Percentiles rank a stretch among this genome's conserved stretches.
Evolutionary conservation across 1,140 invertebrate genomes (phyloP).

Genomic region (Ptiloglossa arizonensis): DNA sequence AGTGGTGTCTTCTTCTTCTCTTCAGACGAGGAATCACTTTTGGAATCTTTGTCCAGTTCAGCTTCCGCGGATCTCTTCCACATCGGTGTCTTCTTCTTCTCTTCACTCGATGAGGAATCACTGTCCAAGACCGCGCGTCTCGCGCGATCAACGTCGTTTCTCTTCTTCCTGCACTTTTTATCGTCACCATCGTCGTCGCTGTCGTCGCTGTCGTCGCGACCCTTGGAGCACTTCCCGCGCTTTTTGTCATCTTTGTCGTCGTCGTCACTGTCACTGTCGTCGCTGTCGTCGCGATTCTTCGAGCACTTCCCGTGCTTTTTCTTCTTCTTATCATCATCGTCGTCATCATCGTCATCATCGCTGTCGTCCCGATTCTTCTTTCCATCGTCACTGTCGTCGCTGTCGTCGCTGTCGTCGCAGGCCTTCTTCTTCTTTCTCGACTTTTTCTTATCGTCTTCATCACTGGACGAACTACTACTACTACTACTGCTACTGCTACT

Average conservation of each 20-base stretch:
- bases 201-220: constrained; percentile 3
- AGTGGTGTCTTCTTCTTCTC: neutral
- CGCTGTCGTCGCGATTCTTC: neutral
- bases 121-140: neutral
- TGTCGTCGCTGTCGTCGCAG: constrained; percentile 18
- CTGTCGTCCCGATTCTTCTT: neutral
- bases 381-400: constrained; percentile 9
- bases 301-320: constrained; percentile 12
- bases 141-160: neutral
- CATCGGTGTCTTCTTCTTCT: neutral
- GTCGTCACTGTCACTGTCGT: neutral
- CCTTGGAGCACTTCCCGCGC: neutral
- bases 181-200: neutral
- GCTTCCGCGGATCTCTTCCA: neutral
- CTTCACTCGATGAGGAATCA: neutral
- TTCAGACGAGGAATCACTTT: neutral
- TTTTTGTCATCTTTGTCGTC: neutral
- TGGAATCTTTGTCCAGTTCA: neutral
- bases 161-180: constrained; percentile 3
- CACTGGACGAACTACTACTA: constrained; percentile 57
- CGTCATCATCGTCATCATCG: neutral
- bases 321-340: neutral
- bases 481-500: constrained; percentile 47
- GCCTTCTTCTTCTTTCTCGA: neutral
- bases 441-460: constrained; percentile 38